Conservation (phyloP, 2,888 invertebrate species). For the Diploptera punctata region DNA sequence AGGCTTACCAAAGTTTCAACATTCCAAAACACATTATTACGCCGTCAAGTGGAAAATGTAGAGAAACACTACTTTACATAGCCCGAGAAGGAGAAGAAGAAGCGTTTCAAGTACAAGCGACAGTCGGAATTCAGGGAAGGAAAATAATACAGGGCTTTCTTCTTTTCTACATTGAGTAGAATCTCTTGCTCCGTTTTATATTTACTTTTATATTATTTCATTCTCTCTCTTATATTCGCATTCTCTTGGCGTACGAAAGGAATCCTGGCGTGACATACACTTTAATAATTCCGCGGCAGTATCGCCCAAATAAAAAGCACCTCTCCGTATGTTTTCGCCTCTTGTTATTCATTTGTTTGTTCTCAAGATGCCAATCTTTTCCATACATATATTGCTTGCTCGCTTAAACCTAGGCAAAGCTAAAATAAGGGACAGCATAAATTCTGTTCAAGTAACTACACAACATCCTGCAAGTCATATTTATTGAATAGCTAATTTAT, state of each 20-base stretch:
- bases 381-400: not conserved
- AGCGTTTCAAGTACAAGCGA: too few species aligned
- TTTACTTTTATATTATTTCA: not conserved
- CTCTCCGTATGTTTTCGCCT: not conserved
- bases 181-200: not conserved
- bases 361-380: not conserved
- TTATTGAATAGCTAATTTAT: too few species aligned
- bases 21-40: too few species aligned
- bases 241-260: not conserved
- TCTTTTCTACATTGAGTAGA: not conserved
- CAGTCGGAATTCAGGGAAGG: too few species aligned
- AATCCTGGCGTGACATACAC: not conserved
- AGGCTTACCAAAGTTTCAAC: too few species aligned
- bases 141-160: too few species aligned
- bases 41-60: too few species aligned
- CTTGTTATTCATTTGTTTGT: conserved; percentile 1
- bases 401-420: not conserved
- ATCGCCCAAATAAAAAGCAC: not conserved
- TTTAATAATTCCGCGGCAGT: not conserved
- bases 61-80: too few species aligned
- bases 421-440: not conserved
- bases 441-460: too few species aligned
- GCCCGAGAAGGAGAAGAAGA: too few species aligned
- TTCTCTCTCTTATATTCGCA: not conserved
- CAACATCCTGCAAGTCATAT: too few species aligned